Conservation (phyloP, 2,888 invertebrate species). For the Eretmocerus hayati region DNA sequence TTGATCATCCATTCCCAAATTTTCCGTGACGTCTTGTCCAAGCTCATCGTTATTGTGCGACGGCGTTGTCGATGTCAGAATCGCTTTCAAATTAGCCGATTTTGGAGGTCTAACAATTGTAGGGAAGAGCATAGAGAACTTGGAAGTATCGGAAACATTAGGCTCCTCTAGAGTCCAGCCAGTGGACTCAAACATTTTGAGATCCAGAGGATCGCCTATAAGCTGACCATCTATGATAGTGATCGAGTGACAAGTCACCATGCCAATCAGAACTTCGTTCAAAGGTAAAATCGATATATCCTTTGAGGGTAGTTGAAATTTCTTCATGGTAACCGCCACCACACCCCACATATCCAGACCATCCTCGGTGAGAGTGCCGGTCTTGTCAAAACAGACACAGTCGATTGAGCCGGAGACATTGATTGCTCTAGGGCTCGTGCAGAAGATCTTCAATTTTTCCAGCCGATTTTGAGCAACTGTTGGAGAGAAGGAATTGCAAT, state of each 20-base stretch:
- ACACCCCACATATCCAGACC: constrained; percentile 93
- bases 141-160: constrained; percentile 72
- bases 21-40: constrained; percentile 34
- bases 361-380: constrained; percentile 93
- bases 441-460: constrained; percentile 71
- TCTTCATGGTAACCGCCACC: constrained; percentile 56
- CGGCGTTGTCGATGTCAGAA: constrained; percentile 24
- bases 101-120: constrained; percentile 68
- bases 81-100: constrained; percentile 12
- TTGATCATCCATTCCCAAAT: constrained; percentile 23
- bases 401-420: constrained; percentile 88
- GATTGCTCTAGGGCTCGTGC: constrained; percentile 87
- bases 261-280: constrained; percentile 61
- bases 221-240: constrained; percentile 81
- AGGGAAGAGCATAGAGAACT: constrained; percentile 81
- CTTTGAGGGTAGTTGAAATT: constrained; percentile 48
- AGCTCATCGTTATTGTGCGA: constrained; percentile 25
- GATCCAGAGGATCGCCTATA: constrained; percentile 90
- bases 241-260: constrained; percentile 90
- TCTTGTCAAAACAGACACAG: constrained; percentile 91
- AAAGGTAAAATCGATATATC: constrained; percentile 50
- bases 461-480: constrained; percentile 78
- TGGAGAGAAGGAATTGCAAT: neutral
- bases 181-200: constrained; percentile 96
- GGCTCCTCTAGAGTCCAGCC: constrained; percentile 87